Evolutionary conservation across 2,113 vertebrate species (phyloP).

Genomic region (Notarius quadriscutis): DNA sequence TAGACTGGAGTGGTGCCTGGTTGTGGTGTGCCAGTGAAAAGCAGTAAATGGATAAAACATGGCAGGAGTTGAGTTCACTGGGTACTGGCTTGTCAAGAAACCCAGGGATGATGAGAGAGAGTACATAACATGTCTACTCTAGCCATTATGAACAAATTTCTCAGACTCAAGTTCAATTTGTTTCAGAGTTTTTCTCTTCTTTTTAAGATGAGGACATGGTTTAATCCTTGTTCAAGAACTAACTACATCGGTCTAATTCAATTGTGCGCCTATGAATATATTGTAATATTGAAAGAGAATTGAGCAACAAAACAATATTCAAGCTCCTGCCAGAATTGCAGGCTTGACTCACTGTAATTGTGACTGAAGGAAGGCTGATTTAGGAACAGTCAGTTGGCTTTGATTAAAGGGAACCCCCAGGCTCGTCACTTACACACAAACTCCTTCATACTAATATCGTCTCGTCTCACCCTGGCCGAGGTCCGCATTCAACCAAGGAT

Average conservation of each 20-base stretch:
- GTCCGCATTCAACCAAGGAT: slow-evolving; percentile 42
- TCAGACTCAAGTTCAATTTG: background rate
- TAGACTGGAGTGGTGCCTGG: slow-evolving; percentile 12
- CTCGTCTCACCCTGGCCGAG: slow-evolving; percentile 41
- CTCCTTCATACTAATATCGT: slow-evolving; percentile 37
- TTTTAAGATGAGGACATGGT: slow-evolving; percentile 2
- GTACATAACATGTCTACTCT: background rate
- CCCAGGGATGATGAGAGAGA: background rate
- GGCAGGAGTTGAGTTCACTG: slow-evolving; percentile 7
- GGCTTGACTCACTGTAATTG: slow-evolving; percentile 31
- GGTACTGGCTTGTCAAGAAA: background rate
- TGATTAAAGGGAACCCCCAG: slow-evolving; percentile 51
- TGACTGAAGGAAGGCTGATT: slow-evolving; percentile 37
- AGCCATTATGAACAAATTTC: background rate
- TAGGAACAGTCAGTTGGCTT: slow-evolving; percentile 37
- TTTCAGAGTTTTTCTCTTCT: background rate
- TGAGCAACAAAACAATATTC: background rate
- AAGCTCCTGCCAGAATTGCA: slow-evolving; percentile 10
- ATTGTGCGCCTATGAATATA: background rate
- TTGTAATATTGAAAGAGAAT: slow-evolving; percentile 10
- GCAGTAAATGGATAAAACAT: slow-evolving; percentile 14
- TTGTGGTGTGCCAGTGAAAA: slow-evolving; percentile 14
- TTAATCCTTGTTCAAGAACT: slow-evolving; percentile 14
- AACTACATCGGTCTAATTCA: slow-evolving; percentile 33
- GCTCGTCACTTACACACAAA: slow-evolving; percentile 37